Evolutionary conservation across 2,113 vertebrate species (phyloP).

Genomic region (Marcusenius ussheri): DNA sequence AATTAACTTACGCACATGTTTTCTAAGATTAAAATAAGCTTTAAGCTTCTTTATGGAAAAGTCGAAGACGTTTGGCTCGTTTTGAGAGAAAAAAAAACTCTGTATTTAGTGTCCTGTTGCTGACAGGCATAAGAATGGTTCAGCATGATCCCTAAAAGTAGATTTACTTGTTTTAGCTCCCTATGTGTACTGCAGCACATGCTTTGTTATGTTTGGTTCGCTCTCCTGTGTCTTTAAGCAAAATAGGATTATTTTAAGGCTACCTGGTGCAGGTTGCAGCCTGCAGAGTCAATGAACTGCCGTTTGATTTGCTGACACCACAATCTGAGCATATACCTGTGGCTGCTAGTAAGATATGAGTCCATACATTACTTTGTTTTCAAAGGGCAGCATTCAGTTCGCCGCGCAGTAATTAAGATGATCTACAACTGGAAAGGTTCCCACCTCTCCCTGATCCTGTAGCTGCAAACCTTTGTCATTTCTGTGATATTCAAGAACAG

Average conservation of each 20-base stretch:
- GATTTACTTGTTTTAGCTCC: slow-evolving; percentile 8
- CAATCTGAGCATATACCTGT: not conserved
- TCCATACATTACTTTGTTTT: not conserved
- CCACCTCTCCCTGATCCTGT: not conserved
- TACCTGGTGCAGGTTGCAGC: slow-evolving; percentile 9
- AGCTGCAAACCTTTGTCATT: not conserved
- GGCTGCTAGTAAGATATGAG: not conserved
- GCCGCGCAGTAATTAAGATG: not conserved
- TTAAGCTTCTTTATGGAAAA: not conserved
- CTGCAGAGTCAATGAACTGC: slow-evolving; percentile 23
- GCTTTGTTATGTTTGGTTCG: slow-evolving; percentile 8
- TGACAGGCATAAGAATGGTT: not conserved
- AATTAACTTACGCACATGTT: not conserved
- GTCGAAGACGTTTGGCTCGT: not conserved
- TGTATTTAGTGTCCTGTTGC: not conserved
- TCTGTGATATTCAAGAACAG: not conserved
- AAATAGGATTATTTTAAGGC: slow-evolving; percentile 18
- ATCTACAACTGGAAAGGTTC: not conserved
- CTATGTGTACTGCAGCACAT: not conserved
- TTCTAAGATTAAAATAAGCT: not conserved
- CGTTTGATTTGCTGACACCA: not conserved
- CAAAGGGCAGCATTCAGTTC: not conserved
- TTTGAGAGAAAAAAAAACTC: not conserved
- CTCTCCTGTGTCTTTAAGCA: slow-evolving; percentile 7
- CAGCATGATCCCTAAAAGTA: not conserved